These are phyloP conservation scores for Drosophila tripunctata DNA, from an alignment of 2,888 invertebrate genomes.

Conservation along the genomic window DNA sequence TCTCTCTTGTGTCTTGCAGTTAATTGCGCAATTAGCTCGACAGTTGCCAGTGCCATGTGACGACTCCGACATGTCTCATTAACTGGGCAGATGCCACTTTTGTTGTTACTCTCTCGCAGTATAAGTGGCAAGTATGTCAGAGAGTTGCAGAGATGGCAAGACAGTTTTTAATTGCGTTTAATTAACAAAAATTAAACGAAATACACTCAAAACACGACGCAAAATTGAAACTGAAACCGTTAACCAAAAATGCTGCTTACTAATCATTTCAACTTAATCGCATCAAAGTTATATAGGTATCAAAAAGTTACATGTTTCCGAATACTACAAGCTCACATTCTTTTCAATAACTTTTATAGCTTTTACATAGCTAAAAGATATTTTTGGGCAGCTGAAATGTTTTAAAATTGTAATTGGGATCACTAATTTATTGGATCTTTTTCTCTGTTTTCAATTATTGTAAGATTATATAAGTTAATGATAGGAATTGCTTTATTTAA, in stretches of 20 bases:
- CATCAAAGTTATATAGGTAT: no score
- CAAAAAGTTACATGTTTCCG: no score
- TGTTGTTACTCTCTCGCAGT: slow-evolving; percentile 5
- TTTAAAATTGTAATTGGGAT: no score
- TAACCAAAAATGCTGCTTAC: slow-evolving; percentile 10
- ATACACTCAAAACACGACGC: slow-evolving; percentile 35
- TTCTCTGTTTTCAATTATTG: no score
- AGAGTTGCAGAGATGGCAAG: slow-evolving; percentile 15
- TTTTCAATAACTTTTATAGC: no score
- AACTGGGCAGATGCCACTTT: slow-evolving; percentile 52
- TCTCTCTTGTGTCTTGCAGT: slow-evolving; percentile 45
- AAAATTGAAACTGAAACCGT: slow-evolving; percentile 10
- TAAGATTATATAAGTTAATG: no score
- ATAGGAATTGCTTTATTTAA: no score
- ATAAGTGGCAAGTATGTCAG: slow-evolving; percentile 22
- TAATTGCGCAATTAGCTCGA: slow-evolving; percentile 77
- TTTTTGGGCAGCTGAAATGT: no score
- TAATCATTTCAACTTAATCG: not conserved
- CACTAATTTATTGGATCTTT: no score
- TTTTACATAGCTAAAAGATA: no score
- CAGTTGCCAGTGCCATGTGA: slow-evolving; percentile 69
- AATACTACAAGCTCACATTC: no score
- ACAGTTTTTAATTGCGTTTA: slow-evolving; percentile 66
- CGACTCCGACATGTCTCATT: slow-evolving; percentile 70
- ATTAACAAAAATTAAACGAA: slow-evolving; percentile 74